Conservation (phyloP, 2,888 invertebrate species). For the Amiota mariae region DNA sequence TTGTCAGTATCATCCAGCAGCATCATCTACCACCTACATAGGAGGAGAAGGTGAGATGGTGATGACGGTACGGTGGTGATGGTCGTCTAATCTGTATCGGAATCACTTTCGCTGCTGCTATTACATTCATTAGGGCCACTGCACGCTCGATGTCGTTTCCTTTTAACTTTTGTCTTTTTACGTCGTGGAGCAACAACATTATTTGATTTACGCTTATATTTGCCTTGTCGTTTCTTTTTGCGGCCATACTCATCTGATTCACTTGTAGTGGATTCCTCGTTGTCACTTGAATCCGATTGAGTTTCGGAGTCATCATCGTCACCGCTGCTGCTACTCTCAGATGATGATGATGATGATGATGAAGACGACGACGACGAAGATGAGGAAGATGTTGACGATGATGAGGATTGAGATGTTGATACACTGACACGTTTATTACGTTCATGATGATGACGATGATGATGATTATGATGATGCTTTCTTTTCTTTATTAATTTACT, state of each 20-base stretch:
- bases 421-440: conserved; percentile 7
- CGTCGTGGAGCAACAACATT: conserved; percentile 55
- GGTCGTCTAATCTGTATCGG: conserved; percentile 56
- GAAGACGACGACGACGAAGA: conserved; percentile 42
- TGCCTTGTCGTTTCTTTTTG: conserved; percentile 68
- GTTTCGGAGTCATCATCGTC: conserved; percentile 40
- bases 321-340: conserved; percentile 20
- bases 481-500: not conserved
- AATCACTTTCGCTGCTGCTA: conserved; percentile 63
- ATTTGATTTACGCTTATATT: conserved; percentile 70
- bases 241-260: conserved; percentile 67
- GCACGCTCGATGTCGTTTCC: conserved; percentile 62
- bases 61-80: too few species aligned
- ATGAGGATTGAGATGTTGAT: conserved; percentile 36
- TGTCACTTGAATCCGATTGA: conserved; percentile 70
- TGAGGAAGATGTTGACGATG: conserved; percentile 32
- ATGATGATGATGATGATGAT: conserved; percentile 27
- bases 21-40: too few species aligned
- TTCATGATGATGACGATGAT: not conserved
- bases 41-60: too few species aligned
- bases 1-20: too few species aligned
- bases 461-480: not conserved
- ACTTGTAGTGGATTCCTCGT: conserved; percentile 71
- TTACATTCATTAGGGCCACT: conserved; percentile 60
- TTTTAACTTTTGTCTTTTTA: conserved; percentile 69